Conservation (phyloP, 2,797 vertebrate genomes). For the Clarias pachynema region DNA sequence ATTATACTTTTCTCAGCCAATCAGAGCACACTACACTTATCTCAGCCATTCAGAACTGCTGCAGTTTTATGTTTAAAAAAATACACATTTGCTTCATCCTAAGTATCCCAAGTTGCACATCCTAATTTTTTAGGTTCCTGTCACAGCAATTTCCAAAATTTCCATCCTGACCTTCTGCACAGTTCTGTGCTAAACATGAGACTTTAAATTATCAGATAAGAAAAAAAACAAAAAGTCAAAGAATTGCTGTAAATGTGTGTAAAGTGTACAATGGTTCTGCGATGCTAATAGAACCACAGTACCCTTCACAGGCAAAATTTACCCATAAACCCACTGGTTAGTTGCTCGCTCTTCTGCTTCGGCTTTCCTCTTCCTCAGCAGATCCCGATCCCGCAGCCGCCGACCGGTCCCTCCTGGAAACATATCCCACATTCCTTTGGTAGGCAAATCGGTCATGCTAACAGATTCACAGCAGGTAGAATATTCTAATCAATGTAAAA, state of each 20-base stretch:
- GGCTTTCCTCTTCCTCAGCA: slow-evolving; percentile 87
- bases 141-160: background rate
- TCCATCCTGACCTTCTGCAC: background rate
- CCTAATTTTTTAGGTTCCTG: background rate
- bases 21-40: background rate
- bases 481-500: background rate
- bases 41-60: background rate
- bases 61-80: background rate
- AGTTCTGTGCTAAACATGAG: background rate
- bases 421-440: slow-evolving; percentile 25
- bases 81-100: no score
- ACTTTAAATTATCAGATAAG: background rate
- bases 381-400: slow-evolving; percentile 84
- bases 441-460: background rate
- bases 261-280: no score
- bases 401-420: slow-evolving; percentile 73
- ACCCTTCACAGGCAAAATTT: slow-evolving; percentile 64
- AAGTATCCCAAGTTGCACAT: background rate
- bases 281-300: background rate
- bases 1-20: background rate
- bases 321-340: slow-evolving; percentile 85
- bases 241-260: background rate
- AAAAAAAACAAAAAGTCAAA: background rate
- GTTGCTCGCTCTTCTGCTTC: slow-evolving; percentile 85
- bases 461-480: background rate